Conservation (phyloP, 1,140 invertebrate genomes). For the Diorhabda carinulata region DNA sequence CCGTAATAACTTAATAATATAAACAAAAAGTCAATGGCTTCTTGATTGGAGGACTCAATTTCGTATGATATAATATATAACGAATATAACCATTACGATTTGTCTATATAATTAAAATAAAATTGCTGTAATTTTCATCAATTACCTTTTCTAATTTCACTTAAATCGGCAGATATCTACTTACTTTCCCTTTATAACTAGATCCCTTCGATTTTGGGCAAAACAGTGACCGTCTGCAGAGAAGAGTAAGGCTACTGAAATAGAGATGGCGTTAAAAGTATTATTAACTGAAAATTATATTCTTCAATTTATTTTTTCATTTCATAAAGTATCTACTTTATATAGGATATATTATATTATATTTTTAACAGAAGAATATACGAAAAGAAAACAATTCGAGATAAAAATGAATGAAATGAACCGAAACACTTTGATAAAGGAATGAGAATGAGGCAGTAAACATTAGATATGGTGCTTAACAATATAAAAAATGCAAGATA, state of each 20-base stretch:
- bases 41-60: constrained; percentile 37
- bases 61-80: constrained; percentile 38
- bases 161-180: constrained; percentile 8
- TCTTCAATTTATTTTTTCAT: no score
- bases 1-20: constrained; percentile 41
- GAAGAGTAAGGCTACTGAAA: not conserved
- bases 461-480: no score
- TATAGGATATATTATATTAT: no score
- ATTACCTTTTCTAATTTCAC: constrained; percentile 32
- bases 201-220: no score
- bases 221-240: no score
- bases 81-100: constrained; percentile 31
- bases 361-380: no score
- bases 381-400: no score
- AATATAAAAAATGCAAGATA: no score
- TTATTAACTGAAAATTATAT: not conserved
- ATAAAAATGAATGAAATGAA: no score
- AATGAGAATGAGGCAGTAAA: no score
- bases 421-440: no score
- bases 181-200: not conserved
- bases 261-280: constrained; percentile 2
- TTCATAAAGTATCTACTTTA: no score
- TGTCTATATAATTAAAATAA: constrained; percentile 42
- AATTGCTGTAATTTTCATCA: constrained; percentile 42
- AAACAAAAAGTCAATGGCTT: constrained; percentile 40